Percentiles rank a stretch among this genome's conserved stretches.
These are phyloP conservation scores for Craniophora ligustri DNA, from an alignment of 2,888 invertebrate species.

Conservation along the genomic window DNA sequence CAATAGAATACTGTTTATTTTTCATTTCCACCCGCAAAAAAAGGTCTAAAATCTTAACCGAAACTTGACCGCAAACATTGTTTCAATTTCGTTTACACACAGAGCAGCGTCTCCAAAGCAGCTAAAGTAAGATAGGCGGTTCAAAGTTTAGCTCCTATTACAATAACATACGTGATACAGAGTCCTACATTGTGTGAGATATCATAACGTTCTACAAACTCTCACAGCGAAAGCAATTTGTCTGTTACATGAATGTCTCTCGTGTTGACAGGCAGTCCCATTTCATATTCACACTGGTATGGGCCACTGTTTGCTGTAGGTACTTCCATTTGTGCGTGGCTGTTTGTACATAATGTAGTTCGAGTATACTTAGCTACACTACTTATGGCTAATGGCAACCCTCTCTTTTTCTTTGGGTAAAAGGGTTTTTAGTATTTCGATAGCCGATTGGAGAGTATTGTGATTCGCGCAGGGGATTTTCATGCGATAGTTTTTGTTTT, in stretches of 20 bases:
- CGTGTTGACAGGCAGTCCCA: constrained; percentile 66
- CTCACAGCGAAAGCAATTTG: constrained; percentile 67
- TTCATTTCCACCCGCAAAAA: constrained; percentile 14
- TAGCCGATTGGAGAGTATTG: too few relatives aligned
- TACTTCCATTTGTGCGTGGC: constrained; percentile 34
- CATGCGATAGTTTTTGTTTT: too few relatives aligned
- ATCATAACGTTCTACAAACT: constrained; percentile 60
- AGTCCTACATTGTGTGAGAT: constrained; percentile 46
- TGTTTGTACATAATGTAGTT: constrained; percentile 19
- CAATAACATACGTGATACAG: constrained; percentile 43
- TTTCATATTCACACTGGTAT: constrained; percentile 65
- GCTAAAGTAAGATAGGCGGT: constrained; percentile 35
- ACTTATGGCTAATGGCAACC: not conserved
- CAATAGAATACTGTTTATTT: constrained; percentile 24
- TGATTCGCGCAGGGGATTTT: too few relatives aligned
- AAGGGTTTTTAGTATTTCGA: not conserved
- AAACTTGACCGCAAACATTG: constrained; percentile 31
- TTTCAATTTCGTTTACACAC: constrained; percentile 37
- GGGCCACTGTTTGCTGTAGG: constrained; percentile 46
- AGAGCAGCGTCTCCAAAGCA: constrained; percentile 12
- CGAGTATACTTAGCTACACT: not conserved
- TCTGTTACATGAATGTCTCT: constrained; percentile 64
- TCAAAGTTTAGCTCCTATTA: constrained; percentile 45
- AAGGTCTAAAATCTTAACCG: constrained; percentile 22
- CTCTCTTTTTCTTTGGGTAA: not conserved